Conservation (phyloP, 2,888 invertebrate genomes). For the Cheilosia soror region DNA sequence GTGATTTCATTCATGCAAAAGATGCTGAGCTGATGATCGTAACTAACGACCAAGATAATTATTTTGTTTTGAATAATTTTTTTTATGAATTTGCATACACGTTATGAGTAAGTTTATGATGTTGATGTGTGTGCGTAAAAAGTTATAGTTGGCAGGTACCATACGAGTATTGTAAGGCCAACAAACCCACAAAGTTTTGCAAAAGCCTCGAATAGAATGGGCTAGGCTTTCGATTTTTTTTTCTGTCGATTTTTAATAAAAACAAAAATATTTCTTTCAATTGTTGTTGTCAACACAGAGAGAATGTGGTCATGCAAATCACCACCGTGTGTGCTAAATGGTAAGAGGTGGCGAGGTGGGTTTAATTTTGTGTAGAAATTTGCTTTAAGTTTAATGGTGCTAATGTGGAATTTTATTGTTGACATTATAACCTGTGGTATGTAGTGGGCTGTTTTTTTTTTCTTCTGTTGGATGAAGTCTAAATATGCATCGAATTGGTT, state of each 20-base stretch:
- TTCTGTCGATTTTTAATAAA: conserved; percentile 5
- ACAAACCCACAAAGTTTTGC: conserved; percentile 63
- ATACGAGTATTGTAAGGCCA: conserved; percentile 20
- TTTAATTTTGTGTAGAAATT: conserved; percentile 27
- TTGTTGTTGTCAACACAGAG: not conserved
- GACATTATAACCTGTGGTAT: conserved; percentile 37
- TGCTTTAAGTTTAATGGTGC: conserved; percentile 38
- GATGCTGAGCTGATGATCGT: conserved; percentile 3
- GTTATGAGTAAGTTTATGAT: conserved; percentile 1
- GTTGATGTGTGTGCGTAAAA: conserved; percentile 19
- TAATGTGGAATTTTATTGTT: conserved; percentile 43
- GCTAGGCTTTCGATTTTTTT: conserved; percentile 54
- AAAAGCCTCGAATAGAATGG: conserved; percentile 35
- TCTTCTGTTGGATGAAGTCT: conserved; percentile 9
- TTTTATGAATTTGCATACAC: conserved; percentile 54
- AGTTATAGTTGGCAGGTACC: conserved; percentile 12
- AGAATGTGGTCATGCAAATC: conserved; percentile 44
- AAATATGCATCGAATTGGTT: conserved; percentile 33
- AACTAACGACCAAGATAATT: conserved; percentile 21
- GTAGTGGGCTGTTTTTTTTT: not conserved
- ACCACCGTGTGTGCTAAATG: conserved; percentile 28
- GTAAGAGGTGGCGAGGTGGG: conserved; percentile 23
- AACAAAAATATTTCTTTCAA: not conserved
- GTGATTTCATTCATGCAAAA: conserved; percentile 45
- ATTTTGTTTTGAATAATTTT: conserved; percentile 8